These are phyloP conservation scores for Tetanocera ferruginea DNA, from an alignment of 2,888 invertebrate genomes.

Conservation along the genomic window DNA sequence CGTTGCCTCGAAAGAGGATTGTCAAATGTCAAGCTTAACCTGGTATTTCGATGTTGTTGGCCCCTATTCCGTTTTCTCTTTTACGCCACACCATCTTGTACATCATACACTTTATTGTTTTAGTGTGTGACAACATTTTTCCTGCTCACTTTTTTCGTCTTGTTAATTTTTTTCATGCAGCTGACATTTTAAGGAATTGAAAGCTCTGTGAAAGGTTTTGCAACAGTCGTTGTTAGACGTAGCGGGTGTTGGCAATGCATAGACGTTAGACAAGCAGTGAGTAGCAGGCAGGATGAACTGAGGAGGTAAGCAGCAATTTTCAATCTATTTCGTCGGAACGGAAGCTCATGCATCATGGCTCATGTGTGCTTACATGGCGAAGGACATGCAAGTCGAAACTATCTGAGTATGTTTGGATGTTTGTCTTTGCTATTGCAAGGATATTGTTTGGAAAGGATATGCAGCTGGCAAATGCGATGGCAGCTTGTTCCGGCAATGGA, in stretches of 20 bases:
- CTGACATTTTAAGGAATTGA: slow-evolving; percentile 1
- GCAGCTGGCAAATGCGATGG: slow-evolving; percentile 43
- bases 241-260: not conserved
- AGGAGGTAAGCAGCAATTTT: not conserved
- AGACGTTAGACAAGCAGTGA: too few species aligned
- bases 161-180: too few species aligned
- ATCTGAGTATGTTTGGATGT: slow-evolving; percentile 25
- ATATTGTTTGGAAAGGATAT: slow-evolving; percentile 10
- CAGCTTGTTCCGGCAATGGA: slow-evolving; percentile 49
- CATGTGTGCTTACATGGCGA: slow-evolving; percentile 26
- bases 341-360: slow-evolving; percentile 27
- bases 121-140: not conserved
- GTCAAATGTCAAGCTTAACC: slow-evolving; percentile 23
- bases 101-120: not conserved
- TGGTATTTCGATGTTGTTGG: not conserved
- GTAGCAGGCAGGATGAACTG: too few species aligned
- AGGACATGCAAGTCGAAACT: slow-evolving; percentile 24
- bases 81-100: too few species aligned
- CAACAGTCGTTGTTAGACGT: not conserved
- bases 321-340: slow-evolving; percentile 12
- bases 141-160: not conserved
- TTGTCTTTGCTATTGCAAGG: slow-evolving; percentile 31
- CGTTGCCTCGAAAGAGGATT: not conserved
- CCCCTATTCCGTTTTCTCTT: not conserved
- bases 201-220: not conserved